phyloP scores from a whole-genome alignment of 2,797 vertebrate genomes.

The Tapirus indicus region DNA sequence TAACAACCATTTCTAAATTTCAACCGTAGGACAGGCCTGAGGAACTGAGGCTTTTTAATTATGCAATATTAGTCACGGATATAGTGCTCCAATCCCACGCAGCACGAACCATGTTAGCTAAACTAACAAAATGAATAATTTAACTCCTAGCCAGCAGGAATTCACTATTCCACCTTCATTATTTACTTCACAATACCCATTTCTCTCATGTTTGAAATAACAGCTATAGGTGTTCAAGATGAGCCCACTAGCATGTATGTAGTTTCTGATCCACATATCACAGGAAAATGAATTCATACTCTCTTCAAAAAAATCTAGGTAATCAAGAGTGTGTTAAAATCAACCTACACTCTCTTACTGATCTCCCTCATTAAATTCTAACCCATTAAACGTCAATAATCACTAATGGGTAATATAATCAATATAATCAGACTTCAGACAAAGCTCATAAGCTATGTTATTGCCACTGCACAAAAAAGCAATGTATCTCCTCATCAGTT shows the following conservation, averaged over 20 bases:
- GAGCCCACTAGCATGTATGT: slow-evolving; percentile 34
- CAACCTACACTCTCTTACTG: slow-evolving; percentile 36
- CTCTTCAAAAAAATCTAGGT: slow-evolving; percentile 29
- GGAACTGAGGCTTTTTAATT: slow-evolving; percentile 79
- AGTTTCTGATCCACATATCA: slow-evolving; percentile 65
- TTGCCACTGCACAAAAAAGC: not conserved
- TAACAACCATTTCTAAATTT: slow-evolving; percentile 63
- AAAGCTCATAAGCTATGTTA: not conserved
- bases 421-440: slow-evolving; percentile 54
- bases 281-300: slow-evolving; percentile 48
- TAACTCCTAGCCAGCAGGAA: slow-evolving; percentile 80
- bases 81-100: slow-evolving; percentile 68
- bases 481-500: not conserved
- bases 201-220: slow-evolving; percentile 73
- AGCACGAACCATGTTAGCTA: slow-evolving; percentile 77
- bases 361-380: not conserved
- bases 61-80: slow-evolving; percentile 75
- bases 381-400: slow-evolving; percentile 57
- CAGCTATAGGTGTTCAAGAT: slow-evolving; percentile 70
- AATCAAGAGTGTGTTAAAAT: slow-evolving; percentile 27
- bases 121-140: slow-evolving; percentile 87
- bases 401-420: slow-evolving; percentile 13
- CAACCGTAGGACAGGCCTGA: slow-evolving; percentile 57
- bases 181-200: slow-evolving; percentile 82
- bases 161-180: slow-evolving; percentile 74